These are phyloP conservation scores for Neodiprion virginianus DNA, from an alignment of 1,140 invertebrate genomes.

Conservation along the genomic window DNA sequence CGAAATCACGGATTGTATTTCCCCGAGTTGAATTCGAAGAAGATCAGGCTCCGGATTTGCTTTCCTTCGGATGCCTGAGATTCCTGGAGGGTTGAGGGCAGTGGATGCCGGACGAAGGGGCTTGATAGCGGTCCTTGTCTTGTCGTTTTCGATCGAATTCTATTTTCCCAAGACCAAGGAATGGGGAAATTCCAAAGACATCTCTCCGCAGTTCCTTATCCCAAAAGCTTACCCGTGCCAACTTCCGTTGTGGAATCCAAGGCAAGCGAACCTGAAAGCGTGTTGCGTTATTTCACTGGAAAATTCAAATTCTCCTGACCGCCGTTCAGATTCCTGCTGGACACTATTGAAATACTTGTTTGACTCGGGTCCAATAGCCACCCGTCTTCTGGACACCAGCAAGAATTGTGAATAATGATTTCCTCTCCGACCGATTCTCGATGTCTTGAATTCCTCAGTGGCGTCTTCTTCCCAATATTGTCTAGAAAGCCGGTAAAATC, in stretches of 20 bases:
- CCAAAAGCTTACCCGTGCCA: not conserved
- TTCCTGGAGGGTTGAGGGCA: conserved; percentile 17
- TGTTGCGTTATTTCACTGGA: conserved; percentile 20
- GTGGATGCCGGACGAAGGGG: conserved; percentile 30
- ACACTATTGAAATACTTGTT: conserved; percentile 3
- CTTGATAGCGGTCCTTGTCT: conserved; percentile 40
- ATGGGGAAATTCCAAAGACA: conserved; percentile 56
- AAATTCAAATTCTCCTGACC: conserved; percentile 57
- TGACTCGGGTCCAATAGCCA: conserved; percentile 1
- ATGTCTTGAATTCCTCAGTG: too few species aligned
- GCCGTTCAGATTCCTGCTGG: conserved; percentile 21
- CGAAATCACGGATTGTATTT: not conserved
- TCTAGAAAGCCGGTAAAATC: too few species aligned
- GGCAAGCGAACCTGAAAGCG: conserved; percentile 19
- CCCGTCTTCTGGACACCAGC: not conserved
- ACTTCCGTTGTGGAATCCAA: not conserved
- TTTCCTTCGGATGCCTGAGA: conserved; percentile 47
- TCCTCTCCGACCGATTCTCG: too few species aligned
- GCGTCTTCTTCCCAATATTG: too few species aligned
- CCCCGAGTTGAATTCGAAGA: not conserved
- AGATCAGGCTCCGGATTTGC: conserved; percentile 49
- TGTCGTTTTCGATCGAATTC: conserved; percentile 58
- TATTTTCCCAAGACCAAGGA: conserved; percentile 46
- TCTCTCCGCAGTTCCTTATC: conserved; percentile 23
- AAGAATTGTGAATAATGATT: not conserved